A percentile compares a stretch with the other conserved stretches of the same genome.
Conservation (phyloP, 2,113 vertebrate genomes). For the Caranx melampygus region DNA sequence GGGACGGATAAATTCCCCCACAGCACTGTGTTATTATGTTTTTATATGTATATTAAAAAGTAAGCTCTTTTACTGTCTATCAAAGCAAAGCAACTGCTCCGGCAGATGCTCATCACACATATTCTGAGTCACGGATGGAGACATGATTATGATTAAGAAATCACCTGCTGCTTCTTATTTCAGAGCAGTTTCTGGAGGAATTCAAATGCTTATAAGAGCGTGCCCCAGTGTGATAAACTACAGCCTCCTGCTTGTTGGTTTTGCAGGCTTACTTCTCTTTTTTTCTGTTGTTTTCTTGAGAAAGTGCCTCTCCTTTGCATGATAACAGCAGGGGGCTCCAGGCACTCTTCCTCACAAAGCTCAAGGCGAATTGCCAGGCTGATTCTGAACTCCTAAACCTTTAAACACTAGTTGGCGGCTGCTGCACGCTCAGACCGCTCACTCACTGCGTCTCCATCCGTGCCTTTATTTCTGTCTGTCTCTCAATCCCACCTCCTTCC, state of each 20-base stretch:
- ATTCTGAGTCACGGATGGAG: neutral
- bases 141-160: conserved; percentile 43
- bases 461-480: conserved; percentile 63
- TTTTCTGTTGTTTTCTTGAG: conserved; percentile 43
- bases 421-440: conserved; percentile 59
- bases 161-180: conserved; percentile 43
- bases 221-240: conserved; percentile 41
- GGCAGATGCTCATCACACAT: conserved; percentile 4
- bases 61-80: neutral
- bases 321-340: conserved; percentile 75
- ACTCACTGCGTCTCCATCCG: conserved; percentile 60
- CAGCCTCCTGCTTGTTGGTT: conserved; percentile 39
- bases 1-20: conserved; percentile 6
- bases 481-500: conserved; percentile 63
- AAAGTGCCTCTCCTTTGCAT: conserved; percentile 54
- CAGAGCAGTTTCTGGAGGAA: conserved; percentile 7
- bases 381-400: conserved; percentile 80
- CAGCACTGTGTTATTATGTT: conserved; percentile 10
- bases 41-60: conserved; percentile 13
- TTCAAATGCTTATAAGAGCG: conserved; percentile 17
- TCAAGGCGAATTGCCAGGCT: conserved; percentile 66
- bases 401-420: conserved; percentile 74
- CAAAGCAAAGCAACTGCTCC: conserved; percentile 28
- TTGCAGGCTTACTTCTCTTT: conserved; percentile 20
- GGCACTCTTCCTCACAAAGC: conserved; percentile 67